Conservation (phyloP, 2,797 vertebrate genomes). For the Poeciliopsis infans region DNA sequence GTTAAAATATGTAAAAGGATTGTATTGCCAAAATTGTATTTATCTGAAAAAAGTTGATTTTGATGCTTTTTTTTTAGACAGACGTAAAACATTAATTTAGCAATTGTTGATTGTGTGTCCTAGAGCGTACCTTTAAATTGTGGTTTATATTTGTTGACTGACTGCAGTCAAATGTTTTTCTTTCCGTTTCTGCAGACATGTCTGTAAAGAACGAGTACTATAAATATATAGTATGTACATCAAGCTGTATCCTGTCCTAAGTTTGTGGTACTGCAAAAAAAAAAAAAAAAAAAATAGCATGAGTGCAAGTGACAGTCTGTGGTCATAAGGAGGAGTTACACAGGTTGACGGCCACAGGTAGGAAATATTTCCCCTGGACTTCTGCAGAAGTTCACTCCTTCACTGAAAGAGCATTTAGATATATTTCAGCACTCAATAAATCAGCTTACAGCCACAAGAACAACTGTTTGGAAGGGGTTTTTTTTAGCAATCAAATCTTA, state of each 20-base stretch:
- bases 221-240: background rate
- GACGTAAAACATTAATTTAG: background rate
- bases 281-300: background rate
- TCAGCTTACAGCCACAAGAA: background rate
- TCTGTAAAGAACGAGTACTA: background rate
- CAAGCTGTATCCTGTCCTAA: background rate
- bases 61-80: background rate
- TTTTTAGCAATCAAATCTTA: background rate
- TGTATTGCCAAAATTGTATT: background rate
- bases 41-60: background rate
- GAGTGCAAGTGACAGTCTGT: background rate
- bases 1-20: background rate
- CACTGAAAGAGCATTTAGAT: background rate
- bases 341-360: background rate
- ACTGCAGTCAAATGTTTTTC: background rate
- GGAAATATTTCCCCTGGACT: background rate
- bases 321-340: background rate
- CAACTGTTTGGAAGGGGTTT: background rate
- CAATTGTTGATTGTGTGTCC: background rate
- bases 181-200: background rate
- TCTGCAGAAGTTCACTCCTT: background rate
- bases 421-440: slow-evolving; percentile 1
- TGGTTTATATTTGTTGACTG: background rate
- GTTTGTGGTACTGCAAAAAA: background rate
- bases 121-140: background rate